These are phyloP conservation scores for Sylvietta virens DNA, from an alignment of 2,113 vertebrate genomes.

Conservation along the genomic window DNA sequence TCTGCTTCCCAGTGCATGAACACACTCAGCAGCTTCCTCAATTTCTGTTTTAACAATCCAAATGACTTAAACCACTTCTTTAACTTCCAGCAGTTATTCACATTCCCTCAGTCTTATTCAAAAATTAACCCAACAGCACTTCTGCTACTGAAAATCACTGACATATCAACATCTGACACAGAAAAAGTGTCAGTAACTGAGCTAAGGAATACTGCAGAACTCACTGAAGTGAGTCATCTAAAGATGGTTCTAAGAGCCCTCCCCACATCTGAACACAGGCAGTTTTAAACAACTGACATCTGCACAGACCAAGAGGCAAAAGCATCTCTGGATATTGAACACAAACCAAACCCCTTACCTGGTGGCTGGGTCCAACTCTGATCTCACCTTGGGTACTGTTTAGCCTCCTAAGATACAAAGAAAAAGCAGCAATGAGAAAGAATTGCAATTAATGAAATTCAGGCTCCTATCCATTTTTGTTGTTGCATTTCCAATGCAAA, in stretches of 20 bases:
- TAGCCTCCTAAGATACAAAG: slow-evolving; percentile 80
- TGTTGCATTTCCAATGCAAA: not conserved
- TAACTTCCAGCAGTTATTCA: not conserved
- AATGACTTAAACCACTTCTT: not conserved
- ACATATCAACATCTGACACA: not conserved
- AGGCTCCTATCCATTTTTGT: not conserved
- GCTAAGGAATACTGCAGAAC: not conserved
- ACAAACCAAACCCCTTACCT: slow-evolving; percentile 75
- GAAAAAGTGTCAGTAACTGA: not conserved
- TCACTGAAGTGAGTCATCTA: not conserved
- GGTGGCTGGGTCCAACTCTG: slow-evolving; percentile 96
- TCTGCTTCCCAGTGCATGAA: not conserved
- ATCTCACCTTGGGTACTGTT: slow-evolving; percentile 99
- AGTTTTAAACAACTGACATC: not conserved
- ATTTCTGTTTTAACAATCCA: not conserved
- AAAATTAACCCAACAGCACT: not conserved
- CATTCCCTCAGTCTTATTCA: not conserved
- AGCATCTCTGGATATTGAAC: not conserved
- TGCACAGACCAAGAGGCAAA: not conserved
- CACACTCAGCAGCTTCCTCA: not conserved
- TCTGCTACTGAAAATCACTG: not conserved
- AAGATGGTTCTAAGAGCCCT: not conserved
- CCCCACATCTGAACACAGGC: not conserved
- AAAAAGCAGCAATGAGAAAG: slow-evolving; percentile 1
- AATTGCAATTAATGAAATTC: not conserved